Percentiles rank a stretch among this genome's conserved stretches.
These are phyloP conservation scores for Coenonympha glycerion DNA, from an alignment of 2,888 invertebrate species.

Conservation along the genomic window DNA sequence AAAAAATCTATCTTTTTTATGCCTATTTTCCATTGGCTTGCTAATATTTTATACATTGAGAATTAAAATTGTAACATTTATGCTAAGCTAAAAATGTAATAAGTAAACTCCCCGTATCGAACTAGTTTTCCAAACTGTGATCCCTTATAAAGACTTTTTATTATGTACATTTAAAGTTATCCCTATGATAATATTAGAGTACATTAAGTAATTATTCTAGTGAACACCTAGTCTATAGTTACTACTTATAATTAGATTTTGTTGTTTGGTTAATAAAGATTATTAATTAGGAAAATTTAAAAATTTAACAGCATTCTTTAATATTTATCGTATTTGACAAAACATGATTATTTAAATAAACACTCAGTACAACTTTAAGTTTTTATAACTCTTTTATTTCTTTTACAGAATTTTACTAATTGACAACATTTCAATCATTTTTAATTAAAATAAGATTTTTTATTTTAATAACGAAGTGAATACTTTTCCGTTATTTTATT, in stretches of 20 bases:
- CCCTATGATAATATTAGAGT: conserved; percentile 36
- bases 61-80: conserved; percentile 18
- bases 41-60: not conserved
- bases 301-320: no score
- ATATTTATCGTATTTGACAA: no score
- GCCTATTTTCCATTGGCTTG: not conserved
- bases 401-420: no score
- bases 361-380: no score
- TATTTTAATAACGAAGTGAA: no score
- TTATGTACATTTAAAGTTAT: conserved; percentile 57
- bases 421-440: no score
- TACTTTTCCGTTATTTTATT: no score
- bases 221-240: conserved; percentile 31
- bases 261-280: not conserved
- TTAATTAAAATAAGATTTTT: no score
- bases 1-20: no score
- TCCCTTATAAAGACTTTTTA: conserved; percentile 75
- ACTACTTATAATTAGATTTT: conserved; percentile 25
- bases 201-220: conserved; percentile 29
- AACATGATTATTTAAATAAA: no score
- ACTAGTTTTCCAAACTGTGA: conserved; percentile 75
- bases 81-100: conserved; percentile 22
- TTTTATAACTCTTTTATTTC: no score
- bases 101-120: conserved; percentile 41
- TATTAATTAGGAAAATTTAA: no score